These are phyloP conservation scores for Graptemys geographica DNA, from an alignment of 2,797 vertebrate genomes.

Conservation along the genomic window DNA sequence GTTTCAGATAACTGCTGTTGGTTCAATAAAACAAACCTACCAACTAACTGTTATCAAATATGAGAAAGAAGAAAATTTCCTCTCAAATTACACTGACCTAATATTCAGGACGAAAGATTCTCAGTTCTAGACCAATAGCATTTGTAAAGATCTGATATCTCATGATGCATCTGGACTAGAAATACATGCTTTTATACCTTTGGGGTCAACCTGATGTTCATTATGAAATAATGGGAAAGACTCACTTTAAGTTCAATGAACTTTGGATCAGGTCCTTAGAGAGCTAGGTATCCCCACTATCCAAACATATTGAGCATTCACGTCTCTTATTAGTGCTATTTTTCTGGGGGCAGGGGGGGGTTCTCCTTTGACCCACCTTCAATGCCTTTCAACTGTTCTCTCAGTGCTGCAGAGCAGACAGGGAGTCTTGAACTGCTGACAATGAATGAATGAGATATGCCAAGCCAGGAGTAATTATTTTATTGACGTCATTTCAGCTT, in stretches of 20 bases:
- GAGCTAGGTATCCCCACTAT: not conserved
- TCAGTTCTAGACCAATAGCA: not conserved
- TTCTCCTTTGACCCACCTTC: conserved; percentile 61
- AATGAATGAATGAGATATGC: conserved; percentile 72
- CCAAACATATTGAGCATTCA: not conserved
- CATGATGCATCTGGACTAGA: not conserved
- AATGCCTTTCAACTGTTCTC: conserved; percentile 61
- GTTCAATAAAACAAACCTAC: not conserved
- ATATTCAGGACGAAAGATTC: not conserved
- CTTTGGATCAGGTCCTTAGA: not conserved
- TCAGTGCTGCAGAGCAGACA: conserved; percentile 36
- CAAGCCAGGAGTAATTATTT: conserved; percentile 76
- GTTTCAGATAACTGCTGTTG: not conserved
- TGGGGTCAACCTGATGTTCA: not conserved
- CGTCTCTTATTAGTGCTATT: not conserved
- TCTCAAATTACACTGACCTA: not conserved
- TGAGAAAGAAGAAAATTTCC: not conserved
- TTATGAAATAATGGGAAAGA: not conserved
- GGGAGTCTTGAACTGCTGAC: conserved; percentile 70
- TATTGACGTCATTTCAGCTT: conserved; percentile 77
- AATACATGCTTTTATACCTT: not conserved
- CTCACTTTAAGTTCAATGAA: not conserved
- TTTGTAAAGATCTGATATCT: not conserved
- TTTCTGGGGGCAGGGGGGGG: not conserved
- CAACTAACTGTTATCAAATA: not conserved